These are phyloP conservation scores for Melanotaenia nigrans DNA, from an alignment of 2,797 vertebrate species.

Conservation along the genomic window DNA sequence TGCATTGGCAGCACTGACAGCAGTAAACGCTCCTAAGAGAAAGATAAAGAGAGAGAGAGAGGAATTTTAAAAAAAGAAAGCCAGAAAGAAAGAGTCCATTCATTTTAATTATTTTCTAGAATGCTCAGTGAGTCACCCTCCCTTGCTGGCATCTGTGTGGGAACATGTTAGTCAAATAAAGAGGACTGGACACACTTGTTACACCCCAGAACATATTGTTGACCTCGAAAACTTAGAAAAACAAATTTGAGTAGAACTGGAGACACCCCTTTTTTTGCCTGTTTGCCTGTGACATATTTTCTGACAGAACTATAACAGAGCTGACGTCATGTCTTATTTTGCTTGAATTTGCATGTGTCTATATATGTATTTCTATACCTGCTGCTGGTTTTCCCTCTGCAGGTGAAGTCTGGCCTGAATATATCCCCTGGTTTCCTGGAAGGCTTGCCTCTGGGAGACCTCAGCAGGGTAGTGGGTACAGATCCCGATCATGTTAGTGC, in stretches of 20 bases:
- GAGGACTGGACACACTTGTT: constrained; percentile 52
- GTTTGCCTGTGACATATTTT: constrained; percentile 52
- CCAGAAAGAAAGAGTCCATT: constrained; percentile 50
- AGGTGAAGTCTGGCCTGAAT: constrained; percentile 95
- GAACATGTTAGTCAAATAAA: constrained; percentile 73
- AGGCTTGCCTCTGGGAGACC: constrained; percentile 97
- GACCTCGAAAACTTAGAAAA: constrained; percentile 65
- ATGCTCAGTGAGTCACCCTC: constrained; percentile 71
- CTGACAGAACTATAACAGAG: background rate
- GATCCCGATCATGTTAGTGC: constrained; percentile 95
- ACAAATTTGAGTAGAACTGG: constrained; percentile 49
- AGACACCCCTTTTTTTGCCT: constrained; percentile 58
- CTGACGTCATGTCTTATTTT: constrained; percentile 29
- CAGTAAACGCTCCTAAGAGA: constrained; percentile 92
- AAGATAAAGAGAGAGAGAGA: constrained; percentile 35
- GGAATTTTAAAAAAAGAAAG: background rate
- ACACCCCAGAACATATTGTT: constrained; percentile 72
- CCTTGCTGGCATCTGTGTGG: constrained; percentile 69
- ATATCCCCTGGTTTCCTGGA: constrained; percentile 96
- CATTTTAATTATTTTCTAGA: constrained; percentile 65
- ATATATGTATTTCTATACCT: constrained; percentile 79
- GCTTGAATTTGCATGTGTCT: constrained; percentile 16
- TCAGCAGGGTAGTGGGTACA: constrained; percentile 97
- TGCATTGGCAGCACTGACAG: constrained; percentile 96
- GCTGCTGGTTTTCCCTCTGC: constrained; percentile 96